These are phyloP conservation scores for Loris lydekkerianus DNA, from an alignment of 2,797 vertebrate species.

Conservation along the genomic window DNA sequence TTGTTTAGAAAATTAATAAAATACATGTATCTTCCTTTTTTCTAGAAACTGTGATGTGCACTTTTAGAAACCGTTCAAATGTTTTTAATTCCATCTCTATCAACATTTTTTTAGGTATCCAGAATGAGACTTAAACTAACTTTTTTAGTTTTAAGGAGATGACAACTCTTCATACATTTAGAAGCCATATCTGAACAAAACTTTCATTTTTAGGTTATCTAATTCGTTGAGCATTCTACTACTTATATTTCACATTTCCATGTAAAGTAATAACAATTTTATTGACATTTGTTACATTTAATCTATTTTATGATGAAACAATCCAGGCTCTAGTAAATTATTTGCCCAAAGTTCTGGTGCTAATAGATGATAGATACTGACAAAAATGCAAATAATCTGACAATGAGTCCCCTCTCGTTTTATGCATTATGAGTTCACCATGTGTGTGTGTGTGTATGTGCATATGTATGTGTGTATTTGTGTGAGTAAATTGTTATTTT, in stretches of 20 bases:
- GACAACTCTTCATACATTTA: not conserved
- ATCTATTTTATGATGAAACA: not conserved
- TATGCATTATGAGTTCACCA: not conserved
- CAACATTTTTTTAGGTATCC: not conserved
- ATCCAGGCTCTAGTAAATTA: not conserved
- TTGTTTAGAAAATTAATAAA: conserved; percentile 23
- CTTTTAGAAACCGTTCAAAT: not conserved
- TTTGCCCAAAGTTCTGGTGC: not conserved
- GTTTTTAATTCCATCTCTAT: not conserved
- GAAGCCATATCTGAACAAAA: not conserved
- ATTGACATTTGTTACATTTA: not conserved
- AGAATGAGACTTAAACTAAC: not conserved
- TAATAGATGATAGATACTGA: not conserved
- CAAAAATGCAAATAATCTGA: not conserved
- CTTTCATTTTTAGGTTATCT: not conserved
- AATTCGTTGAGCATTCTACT: not conserved
- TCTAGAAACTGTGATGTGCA: not conserved
- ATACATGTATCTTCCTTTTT: not conserved
- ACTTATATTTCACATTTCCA: not conserved
- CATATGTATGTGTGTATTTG: not conserved
- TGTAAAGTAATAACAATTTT: not conserved
- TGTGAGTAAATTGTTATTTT: too few species aligned
- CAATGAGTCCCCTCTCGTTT: not conserved
- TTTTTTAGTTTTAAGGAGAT: not conserved
- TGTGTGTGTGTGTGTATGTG: not conserved